Conservation (phyloP, 2,888 invertebrate species). For the Halictus quadricinctus region DNA sequence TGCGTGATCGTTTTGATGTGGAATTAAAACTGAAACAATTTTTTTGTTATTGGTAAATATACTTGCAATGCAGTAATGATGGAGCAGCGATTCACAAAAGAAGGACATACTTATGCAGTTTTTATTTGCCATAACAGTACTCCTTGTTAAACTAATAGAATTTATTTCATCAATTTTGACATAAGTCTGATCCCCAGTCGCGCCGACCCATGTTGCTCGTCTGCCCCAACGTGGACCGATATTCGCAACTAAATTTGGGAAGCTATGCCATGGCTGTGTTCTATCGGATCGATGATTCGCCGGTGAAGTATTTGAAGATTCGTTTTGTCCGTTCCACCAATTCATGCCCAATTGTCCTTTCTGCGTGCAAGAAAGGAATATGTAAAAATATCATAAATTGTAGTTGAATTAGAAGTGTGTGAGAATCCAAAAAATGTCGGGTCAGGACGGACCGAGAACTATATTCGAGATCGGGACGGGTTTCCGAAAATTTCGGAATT, state of each 20-base stretch:
- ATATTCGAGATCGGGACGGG: no score
- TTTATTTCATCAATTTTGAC: constrained; percentile 96
- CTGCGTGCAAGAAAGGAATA: constrained; percentile 74
- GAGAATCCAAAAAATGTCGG: not conserved
- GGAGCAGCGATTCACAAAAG: constrained; percentile 28
- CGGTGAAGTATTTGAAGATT: constrained; percentile 76
- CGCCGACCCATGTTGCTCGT: constrained; percentile 96
- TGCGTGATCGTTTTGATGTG: constrained; percentile 90
- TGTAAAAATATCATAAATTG: constrained; percentile 22
- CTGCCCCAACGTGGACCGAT: constrained; percentile 94
- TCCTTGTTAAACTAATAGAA: constrained; percentile 92
- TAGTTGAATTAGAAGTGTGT: not conserved
- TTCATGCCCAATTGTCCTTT: constrained; percentile 84
- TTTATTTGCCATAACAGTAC: constrained; percentile 94
- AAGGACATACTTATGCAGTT: constrained; percentile 89
- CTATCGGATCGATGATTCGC: constrained; percentile 79
- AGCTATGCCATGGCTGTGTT: constrained; percentile 87
- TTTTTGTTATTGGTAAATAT: constrained; percentile 27
- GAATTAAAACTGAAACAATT: constrained; percentile 87
- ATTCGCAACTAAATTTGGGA: constrained; percentile 90
- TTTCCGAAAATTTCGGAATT: no score
- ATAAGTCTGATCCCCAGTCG: constrained; percentile 98
- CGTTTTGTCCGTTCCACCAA: constrained; percentile 78
- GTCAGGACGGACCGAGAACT: no score
- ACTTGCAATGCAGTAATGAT: constrained; percentile 10